A percentile compares a stretch with the other conserved stretches of the same genome.
phyloP scores from a whole-genome alignment of 2,797 vertebrate genomes.

The Bovichtus diacanthus region DNA sequence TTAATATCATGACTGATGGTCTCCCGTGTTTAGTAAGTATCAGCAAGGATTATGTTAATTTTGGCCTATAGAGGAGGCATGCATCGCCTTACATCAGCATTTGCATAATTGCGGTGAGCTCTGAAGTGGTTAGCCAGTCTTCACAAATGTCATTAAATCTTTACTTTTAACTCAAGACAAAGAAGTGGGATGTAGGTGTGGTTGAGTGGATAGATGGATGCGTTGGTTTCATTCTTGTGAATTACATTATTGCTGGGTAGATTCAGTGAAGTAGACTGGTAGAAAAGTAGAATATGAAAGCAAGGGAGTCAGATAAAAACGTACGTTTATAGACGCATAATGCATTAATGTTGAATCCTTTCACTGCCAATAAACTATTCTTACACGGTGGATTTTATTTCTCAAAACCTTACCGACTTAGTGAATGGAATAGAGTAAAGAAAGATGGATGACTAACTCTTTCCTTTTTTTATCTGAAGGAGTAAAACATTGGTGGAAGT shows the following conservation, averaged over 20 bases:
- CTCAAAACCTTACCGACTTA: background rate
- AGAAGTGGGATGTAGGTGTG: conserved; percentile 21
- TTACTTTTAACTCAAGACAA: conserved; percentile 17
- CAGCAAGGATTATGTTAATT: conserved; percentile 73
- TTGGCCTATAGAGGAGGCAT: conserved; percentile 34
- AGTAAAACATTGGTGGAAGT: conserved; percentile 4
- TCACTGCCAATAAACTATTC: background rate
- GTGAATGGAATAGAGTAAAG: background rate
- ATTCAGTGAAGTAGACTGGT: background rate
- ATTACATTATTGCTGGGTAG: background rate
- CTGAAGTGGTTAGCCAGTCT: conserved; percentile 29
- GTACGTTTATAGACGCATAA: background rate
- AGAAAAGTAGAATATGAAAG: conserved; percentile 10
- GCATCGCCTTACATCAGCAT: conserved; percentile 37
- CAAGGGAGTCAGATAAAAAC: background rate
- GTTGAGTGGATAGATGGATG: conserved; percentile 5
- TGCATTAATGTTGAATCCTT: background rate
- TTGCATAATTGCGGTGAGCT: conserved; percentile 52
- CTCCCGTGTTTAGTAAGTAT: conserved; percentile 39
- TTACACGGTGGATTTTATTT: background rate
- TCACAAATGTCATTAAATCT: conserved; percentile 53
- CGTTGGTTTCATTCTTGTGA: conserved; percentile 12
- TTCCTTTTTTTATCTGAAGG: background rate
- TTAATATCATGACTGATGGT: conserved; percentile 51
- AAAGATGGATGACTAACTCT: background rate